These are phyloP conservation scores for Thermophis baileyi DNA, from an alignment of 2,113 vertebrate species.

Conservation along the genomic window DNA sequence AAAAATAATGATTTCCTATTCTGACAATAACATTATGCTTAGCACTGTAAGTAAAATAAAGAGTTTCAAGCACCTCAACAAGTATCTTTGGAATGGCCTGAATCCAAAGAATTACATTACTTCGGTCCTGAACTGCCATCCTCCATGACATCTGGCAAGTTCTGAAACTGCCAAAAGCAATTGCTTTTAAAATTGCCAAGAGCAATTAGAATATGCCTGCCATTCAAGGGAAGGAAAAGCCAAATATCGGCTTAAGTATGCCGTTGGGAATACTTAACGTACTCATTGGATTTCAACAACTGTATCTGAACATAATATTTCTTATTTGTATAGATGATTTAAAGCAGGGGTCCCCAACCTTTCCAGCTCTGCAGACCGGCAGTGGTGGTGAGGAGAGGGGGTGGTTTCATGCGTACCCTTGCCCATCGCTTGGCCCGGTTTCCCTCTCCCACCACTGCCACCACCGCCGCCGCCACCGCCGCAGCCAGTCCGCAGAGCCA, in stretches of 20 bases:
- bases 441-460: neutral
- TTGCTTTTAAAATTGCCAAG: neutral
- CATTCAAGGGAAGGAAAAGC: neutral
- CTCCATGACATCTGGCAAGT: neutral
- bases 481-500: neutral
- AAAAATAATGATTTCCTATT: neutral
- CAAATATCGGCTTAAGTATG: neutral
- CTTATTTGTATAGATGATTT: neutral
- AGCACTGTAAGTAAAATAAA: neutral
- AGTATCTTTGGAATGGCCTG: neutral
- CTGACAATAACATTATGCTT: neutral
- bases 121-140: neutral
- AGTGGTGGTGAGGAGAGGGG: neutral
- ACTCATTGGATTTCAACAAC: neutral
- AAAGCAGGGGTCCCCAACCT: neutral
- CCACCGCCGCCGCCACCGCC: too few species aligned
- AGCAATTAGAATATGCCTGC: neutral
- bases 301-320: neutral
- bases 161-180: neutral
- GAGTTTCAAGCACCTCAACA: neutral
- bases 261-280: neutral
- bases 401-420: neutral
- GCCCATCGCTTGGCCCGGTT: neutral
- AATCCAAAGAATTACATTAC: neutral
- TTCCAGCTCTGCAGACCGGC: neutral